phyloP scores from a whole-genome alignment of 2,888 invertebrate genomes.

The Melieria picta region DNA sequence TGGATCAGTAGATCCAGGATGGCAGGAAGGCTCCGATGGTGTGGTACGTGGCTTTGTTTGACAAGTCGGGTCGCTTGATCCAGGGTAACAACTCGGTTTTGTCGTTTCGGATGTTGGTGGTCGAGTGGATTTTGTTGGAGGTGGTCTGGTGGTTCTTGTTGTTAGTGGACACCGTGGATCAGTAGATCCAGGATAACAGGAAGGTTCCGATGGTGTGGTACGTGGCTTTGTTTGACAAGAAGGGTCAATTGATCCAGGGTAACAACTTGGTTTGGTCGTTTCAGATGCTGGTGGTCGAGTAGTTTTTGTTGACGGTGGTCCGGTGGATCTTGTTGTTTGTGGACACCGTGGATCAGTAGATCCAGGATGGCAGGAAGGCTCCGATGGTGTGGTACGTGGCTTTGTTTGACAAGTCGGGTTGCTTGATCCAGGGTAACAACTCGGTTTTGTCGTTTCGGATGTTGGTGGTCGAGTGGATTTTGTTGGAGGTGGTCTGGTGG shows the following conservation, averaged over 20 bases:
- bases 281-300: background rate
- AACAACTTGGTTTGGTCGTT: conserved; percentile 39
- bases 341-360: too few species aligned
- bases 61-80: background rate
- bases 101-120: conserved; percentile 36
- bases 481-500: conserved; percentile 19
- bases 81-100: conserved; percentile 54
- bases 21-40: conserved; percentile 29
- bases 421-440: too few species aligned
- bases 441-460: conserved; percentile 33
- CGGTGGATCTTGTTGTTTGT: too few species aligned
- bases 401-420: too few species aligned
- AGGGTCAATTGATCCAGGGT: conserved; percentile 40
- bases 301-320: too few species aligned
- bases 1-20: conserved; percentile 57
- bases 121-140: background rate
- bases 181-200: conserved; percentile 59
- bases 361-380: too few species aligned
- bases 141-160: conserved; percentile 38
- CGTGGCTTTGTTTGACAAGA: conserved; percentile 32
- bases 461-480: background rate
- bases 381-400: too few species aligned
- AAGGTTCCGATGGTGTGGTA: conserved; percentile 38
- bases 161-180: conserved; percentile 49
- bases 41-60: conserved; percentile 39